These are phyloP conservation scores for Ficedula albicollis DNA, from an alignment of 2,797 vertebrate genomes.

Conservation along the genomic window DNA sequence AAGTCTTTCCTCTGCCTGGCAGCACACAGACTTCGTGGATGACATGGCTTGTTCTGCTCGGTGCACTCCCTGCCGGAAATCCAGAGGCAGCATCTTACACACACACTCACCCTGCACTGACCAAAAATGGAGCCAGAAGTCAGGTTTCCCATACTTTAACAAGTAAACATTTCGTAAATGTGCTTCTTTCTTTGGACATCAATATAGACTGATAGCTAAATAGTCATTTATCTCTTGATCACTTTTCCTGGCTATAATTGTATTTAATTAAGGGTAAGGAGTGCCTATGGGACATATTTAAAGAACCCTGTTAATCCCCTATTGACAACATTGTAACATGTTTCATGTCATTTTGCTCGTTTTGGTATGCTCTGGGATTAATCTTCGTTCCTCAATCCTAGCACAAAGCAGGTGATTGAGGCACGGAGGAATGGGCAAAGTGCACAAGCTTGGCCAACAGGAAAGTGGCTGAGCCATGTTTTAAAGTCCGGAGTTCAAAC, in stretches of 20 bases:
- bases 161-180: neutral
- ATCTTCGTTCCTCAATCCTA: neutral
- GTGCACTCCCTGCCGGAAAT: neutral
- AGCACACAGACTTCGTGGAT: neutral
- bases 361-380: neutral
- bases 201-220: neutral
- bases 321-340: neutral
- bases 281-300: neutral
- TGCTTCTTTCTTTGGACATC: neutral
- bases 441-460: neutral
- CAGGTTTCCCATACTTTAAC: neutral
- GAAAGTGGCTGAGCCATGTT: accelerated
- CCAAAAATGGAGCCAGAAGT: neutral
- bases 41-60: neutral
- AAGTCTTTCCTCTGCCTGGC: constrained; percentile 3
- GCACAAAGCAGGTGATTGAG: neutral
- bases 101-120: neutral
- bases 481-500: neutral
- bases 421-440: accelerated
- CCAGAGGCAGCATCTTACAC: neutral
- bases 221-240: neutral
- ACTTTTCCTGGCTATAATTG: neutral
- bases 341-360: neutral
- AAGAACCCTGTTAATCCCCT: neutral
- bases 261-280: neutral